A percentile compares a stretch with the other conserved stretches of the same genome.
phyloP scores from a whole-genome alignment of 2,113 vertebrate genomes.

The Oreotrochilus melanogaster region DNA sequence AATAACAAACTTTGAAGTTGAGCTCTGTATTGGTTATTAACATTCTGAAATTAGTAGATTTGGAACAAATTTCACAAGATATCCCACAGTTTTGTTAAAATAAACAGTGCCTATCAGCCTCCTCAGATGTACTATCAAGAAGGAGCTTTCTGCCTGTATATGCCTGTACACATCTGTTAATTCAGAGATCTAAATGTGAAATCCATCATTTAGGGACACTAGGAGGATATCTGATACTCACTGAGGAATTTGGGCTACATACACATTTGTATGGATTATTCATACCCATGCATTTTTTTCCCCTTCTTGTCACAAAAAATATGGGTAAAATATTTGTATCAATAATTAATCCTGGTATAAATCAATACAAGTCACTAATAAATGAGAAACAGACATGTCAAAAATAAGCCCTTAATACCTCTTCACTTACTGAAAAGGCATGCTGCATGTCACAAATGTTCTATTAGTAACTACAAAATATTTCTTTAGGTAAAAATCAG shows the following conservation, averaged over 20 bases:
- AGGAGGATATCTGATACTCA: slow-evolving; percentile 40
- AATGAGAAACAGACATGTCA: slow-evolving; percentile 14
- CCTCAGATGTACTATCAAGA: background rate
- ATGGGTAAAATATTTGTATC: slow-evolving; percentile 21
- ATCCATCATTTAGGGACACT: slow-evolving; percentile 29
- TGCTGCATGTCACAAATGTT: background rate
- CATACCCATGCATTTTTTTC: slow-evolving; percentile 6
- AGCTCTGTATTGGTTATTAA: background rate
- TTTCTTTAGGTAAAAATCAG: background rate
- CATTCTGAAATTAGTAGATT: background rate
- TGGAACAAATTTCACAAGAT: background rate
- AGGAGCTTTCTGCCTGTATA: background rate
- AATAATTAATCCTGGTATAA: slow-evolving; percentile 36
- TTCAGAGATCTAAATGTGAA: slow-evolving; percentile 35
- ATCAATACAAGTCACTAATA: slow-evolving; percentile 31
- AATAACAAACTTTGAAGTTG: background rate
- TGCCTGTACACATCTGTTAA: slow-evolving; percentile 47
- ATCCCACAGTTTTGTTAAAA: background rate
- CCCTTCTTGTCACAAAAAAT: slow-evolving; percentile 25
- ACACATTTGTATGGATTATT: slow-evolving; percentile 35
- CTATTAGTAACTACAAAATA: background rate
- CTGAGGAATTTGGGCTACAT: slow-evolving; percentile 24
- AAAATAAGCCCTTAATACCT: slow-evolving; percentile 18
- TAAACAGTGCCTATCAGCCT: background rate
- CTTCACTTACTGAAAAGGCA: background rate